Evolutionary conservation across 2,888 invertebrate species (phyloP).

Genomic region (Drosophila planitibia): DNA sequence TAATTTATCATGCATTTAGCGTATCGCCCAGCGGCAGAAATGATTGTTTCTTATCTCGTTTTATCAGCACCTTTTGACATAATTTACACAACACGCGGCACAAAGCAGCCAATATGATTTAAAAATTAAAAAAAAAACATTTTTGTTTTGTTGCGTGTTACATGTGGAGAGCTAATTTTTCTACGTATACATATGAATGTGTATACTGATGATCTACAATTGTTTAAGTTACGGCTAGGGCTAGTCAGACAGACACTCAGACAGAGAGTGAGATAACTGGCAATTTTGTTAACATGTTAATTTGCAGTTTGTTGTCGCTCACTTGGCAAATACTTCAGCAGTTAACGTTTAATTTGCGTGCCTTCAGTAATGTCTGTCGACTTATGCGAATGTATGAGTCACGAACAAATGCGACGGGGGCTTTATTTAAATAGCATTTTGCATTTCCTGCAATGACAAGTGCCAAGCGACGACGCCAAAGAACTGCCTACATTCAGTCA

Average conservation of each 20-base stretch:
- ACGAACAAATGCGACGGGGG: constrained; percentile 39
- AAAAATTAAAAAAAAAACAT: constrained; percentile 10
- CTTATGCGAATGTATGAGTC: constrained; percentile 61
- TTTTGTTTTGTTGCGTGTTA: constrained; percentile 18
- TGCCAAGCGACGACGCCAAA: constrained; percentile 30
- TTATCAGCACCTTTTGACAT: constrained; percentile 51
- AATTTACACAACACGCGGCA: constrained; percentile 45
- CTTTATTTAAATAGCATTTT: constrained; percentile 67
- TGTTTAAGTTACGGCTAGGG: constrained; percentile 20
- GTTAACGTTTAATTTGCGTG: constrained; percentile 57
- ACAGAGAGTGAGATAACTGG: constrained; percentile 58
- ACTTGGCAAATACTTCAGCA: constrained; percentile 54
- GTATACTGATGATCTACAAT: constrained; percentile 29
- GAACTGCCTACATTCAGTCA: neutral
- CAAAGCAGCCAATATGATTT: constrained; percentile 33
- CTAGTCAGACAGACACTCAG: constrained; percentile 27
- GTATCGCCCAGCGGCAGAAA: constrained; percentile 7
- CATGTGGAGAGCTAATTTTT: neutral
- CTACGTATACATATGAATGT: constrained; percentile 4
- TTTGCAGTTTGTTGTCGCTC: constrained; percentile 64
- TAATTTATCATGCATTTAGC: constrained; percentile 1
- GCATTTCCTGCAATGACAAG: constrained; percentile 73
- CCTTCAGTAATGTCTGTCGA: constrained; percentile 32
- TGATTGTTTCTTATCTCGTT: constrained; percentile 23
- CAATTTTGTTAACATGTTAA: constrained; percentile 78